Evolutionary conservation across 2,797 vertebrate genomes (phyloP).

Genomic region (Falco biarmicus): DNA sequence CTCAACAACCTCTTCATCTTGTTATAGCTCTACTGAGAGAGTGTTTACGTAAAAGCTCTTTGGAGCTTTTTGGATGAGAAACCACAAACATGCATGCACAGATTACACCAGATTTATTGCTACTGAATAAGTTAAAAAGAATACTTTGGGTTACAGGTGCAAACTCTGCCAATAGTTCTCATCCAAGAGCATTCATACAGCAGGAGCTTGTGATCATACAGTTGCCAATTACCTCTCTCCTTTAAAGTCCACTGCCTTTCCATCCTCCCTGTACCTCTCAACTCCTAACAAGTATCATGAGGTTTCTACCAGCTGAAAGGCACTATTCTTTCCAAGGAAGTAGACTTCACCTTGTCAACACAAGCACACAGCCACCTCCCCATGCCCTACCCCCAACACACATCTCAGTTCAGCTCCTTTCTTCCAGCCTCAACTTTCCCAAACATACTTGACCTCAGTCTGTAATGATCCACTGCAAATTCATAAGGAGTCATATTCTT

Average conservation of each 20-base stretch:
- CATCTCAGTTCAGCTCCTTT: not conserved
- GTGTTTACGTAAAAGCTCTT: conserved; percentile 61
- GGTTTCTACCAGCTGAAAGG: not conserved
- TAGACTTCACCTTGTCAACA: not conserved
- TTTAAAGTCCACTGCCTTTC: not conserved
- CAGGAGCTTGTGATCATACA: not conserved
- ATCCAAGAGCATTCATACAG: not conserved
- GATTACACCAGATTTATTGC: conserved; percentile 52
- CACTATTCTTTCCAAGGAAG: not conserved
- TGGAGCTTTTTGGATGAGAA: conserved; percentile 60
- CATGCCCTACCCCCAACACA: not conserved
- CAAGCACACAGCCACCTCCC: not conserved
- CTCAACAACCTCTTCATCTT: conserved; percentile 22
- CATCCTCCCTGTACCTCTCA: not conserved
- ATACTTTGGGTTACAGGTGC: conserved; percentile 30
- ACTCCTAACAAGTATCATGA: not conserved
- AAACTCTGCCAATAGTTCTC: not conserved
- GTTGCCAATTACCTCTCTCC: not conserved
- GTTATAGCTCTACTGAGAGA: conserved; percentile 43
- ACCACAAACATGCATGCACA: conserved; percentile 38
- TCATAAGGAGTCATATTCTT: not conserved
- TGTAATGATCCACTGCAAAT: not conserved
- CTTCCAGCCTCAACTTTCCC: not conserved
- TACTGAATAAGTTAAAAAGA: conserved; percentile 15
- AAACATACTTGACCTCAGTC: not conserved